A percentile compares a stretch with the other conserved stretches of the same genome.
Evolutionary conservation across 2,797 vertebrate species (phyloP).

Genomic region (Astyanax mexicanus): DNA sequence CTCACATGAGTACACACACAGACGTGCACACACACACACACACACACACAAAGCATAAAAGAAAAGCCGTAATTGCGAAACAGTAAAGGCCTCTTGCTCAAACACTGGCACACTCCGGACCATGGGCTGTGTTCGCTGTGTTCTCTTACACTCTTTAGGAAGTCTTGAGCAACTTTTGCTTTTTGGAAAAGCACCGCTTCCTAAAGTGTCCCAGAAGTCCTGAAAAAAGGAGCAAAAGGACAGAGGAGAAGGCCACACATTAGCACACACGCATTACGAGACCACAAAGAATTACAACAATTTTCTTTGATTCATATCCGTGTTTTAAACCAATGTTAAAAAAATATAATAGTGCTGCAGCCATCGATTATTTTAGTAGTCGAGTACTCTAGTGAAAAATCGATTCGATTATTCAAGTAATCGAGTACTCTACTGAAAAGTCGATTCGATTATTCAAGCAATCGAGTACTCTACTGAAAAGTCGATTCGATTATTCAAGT

Average conservation of each 20-base stretch:
- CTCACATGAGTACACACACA: constrained; percentile 15
- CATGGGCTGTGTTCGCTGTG: constrained; percentile 47
- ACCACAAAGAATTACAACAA: neutral
- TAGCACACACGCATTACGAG: neutral
- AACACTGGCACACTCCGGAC: too few relatives aligned
- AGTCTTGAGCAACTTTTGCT: constrained; percentile 64
- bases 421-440: too few relatives aligned
- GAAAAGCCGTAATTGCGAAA: constrained; percentile 43
- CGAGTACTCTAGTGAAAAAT: too few relatives aligned
- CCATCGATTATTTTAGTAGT: too few relatives aligned
- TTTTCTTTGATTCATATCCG: too few relatives aligned
- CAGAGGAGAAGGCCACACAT: constrained; percentile 52
- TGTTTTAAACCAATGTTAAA: too few relatives aligned
- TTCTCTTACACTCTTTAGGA: constrained; percentile 54
- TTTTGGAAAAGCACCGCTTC: constrained; percentile 57
- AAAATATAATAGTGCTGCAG: too few relatives aligned
- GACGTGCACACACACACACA: constrained; percentile 8
- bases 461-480: too few relatives aligned
- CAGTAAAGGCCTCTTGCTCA: constrained; percentile 38
- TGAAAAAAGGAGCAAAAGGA: constrained; percentile 56
- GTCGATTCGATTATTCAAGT: too few relatives aligned
- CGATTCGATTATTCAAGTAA: too few relatives aligned
- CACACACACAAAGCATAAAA: neutral
- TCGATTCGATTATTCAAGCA: too few relatives aligned
- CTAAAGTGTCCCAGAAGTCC: constrained; percentile 49